These are phyloP conservation scores for Vultur gryphus DNA, from an alignment of 2,797 vertebrate genomes.

Conservation along the genomic window DNA sequence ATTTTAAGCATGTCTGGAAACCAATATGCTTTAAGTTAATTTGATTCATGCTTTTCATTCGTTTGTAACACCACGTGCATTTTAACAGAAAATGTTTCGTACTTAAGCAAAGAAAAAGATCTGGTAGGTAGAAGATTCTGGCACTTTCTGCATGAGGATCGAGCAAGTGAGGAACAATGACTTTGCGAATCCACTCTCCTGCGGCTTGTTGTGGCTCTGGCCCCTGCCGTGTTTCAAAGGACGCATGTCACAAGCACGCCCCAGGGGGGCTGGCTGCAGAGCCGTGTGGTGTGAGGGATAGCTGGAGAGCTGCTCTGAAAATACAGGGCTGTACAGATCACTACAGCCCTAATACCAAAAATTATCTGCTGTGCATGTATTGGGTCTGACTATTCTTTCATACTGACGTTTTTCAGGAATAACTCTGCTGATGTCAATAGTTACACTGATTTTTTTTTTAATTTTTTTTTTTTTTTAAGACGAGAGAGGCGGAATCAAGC, in stretches of 20 bases:
- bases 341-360: background rate
- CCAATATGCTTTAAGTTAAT: slow-evolving; percentile 66
- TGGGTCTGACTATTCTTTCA: background rate
- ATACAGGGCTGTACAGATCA: background rate
- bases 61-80: slow-evolving; percentile 55
- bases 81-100: slow-evolving; percentile 57
- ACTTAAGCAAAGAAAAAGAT: background rate
- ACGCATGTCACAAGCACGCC: background rate
- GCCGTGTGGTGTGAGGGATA: background rate
- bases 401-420: background rate
- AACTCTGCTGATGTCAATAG: background rate
- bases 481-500: background rate
- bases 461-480: background rate
- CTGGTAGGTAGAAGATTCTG: slow-evolving; percentile 39
- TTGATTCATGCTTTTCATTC: slow-evolving; percentile 69
- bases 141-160: slow-evolving; percentile 1
- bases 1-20: slow-evolving; percentile 54
- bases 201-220: background rate
- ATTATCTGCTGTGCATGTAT: fast-evolving
- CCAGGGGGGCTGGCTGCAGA: background rate
- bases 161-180: background rate
- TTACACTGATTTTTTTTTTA: background rate
- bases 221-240: background rate
- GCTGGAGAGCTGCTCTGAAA: background rate
- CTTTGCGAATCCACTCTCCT: background rate